Evolutionary conservation across 2,888 invertebrate species (phyloP).

Genomic region (Pterobdella sp.): DNA sequence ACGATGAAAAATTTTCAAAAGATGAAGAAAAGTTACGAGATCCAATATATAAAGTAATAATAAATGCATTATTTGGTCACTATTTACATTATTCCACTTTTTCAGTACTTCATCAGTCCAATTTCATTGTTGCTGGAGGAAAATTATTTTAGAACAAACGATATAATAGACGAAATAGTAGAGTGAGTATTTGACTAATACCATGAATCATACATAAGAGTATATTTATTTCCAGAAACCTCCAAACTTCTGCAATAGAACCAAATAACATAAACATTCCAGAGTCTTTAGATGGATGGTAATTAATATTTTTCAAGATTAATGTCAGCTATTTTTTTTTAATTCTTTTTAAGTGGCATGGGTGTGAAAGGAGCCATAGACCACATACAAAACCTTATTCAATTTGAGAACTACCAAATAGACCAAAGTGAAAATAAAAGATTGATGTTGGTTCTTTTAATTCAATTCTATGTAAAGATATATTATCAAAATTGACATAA

Average conservation of each 20-base stretch:
- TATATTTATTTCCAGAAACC: neutral
- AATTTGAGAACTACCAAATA: constrained; percentile 44
- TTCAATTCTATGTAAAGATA: neutral
- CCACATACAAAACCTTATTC: constrained; percentile 45
- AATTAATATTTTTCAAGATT: constrained; percentile 31
- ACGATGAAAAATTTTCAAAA: constrained; percentile 15
- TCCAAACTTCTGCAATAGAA: constrained; percentile 37
- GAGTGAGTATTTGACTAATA: constrained; percentile 39
- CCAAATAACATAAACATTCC: constrained; percentile 45
- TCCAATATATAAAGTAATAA: constrained; percentile 15
- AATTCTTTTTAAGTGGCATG: constrained; percentile 42
- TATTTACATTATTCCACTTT: neutral
- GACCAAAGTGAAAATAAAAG: constrained; percentile 35
- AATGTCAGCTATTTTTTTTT: neutral
- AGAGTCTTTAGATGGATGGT: constrained; percentile 44
- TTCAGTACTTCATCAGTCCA: constrained; percentile 41
- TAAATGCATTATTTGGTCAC: neutral
- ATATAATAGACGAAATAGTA: constrained; percentile 45
- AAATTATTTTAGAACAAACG: constrained; percentile 42
- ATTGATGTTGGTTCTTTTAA: constrained; percentile 34
- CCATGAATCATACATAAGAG: neutral
- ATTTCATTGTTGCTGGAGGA: constrained; percentile 45
- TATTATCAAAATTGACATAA: neutral
- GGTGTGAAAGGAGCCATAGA: constrained; percentile 44
- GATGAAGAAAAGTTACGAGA: constrained; percentile 8